Percentiles rank a stretch among this genome's conserved stretches.
Conservation (phyloP, 2,888 invertebrate species). For the Octonoba sinensis region DNA sequence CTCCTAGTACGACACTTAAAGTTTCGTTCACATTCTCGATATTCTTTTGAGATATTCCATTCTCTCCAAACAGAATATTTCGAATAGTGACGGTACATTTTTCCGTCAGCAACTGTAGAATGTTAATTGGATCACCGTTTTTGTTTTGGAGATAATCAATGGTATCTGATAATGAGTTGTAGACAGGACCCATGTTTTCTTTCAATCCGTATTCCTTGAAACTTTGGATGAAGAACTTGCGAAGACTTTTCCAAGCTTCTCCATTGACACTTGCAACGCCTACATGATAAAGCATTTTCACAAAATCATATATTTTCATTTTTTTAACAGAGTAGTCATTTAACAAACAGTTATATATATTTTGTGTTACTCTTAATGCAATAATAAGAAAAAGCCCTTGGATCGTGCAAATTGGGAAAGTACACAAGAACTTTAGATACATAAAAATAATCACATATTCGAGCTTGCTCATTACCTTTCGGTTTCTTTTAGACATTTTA, state of each 20-base stretch:
- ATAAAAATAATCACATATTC: no score
- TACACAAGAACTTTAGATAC: no score
- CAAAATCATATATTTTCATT: no score
- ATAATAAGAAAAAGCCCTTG: no score
- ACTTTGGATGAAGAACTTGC: background rate
- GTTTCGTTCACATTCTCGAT: background rate
- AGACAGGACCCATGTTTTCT: constrained; percentile 11
- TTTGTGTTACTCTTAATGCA: no score
- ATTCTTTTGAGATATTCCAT: background rate
- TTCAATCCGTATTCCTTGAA: constrained; percentile 17
- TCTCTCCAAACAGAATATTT: constrained; percentile 9
- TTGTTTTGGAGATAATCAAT: background rate
- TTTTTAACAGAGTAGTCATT: no score
- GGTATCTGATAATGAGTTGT: constrained; percentile 3
- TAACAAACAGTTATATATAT: no score
- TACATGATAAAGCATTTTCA: background rate
- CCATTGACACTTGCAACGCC: constrained; percentile 1
- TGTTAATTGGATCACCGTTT: constrained; percentile 10
- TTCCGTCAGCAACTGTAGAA: background rate
- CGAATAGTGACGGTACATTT: constrained; percentile 1
- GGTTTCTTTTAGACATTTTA: no score
- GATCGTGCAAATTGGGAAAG: no score
- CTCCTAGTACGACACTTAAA: background rate
- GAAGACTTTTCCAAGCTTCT: constrained; percentile 6
- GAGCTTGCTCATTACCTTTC: no score